Evolutionary conservation across 2,113 vertebrate genomes (phyloP), one percentile per base, ranked within the genome.

Genomic region (Oryzias curvinotus): DNA sequence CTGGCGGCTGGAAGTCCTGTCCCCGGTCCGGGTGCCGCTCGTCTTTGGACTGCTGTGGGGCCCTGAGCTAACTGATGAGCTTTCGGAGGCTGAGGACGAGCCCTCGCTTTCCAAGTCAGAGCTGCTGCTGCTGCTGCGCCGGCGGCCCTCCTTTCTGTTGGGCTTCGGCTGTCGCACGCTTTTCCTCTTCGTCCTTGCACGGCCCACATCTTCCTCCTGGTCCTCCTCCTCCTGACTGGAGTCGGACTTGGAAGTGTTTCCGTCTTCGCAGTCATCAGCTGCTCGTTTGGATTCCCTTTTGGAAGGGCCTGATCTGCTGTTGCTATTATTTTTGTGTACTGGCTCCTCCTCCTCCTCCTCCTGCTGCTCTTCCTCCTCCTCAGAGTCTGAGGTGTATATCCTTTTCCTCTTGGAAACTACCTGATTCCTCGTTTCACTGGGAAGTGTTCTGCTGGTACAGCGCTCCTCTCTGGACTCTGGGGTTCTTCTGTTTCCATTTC

Each of bases 41-140:
- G 74, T 85, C 88, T 90, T 90, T 82, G 86, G 86, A 87, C 81
- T 87, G 82, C 87, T 89, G 71, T 49, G 70, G 68, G 91, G 87
- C 75, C 86, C 85, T 71, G 89, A 90, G 85, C 89, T 89, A 74
- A 78, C 77, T 60, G 57, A 61, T 10, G 80, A 88, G 60, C 69
- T 77, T 73, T 83, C 84, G 17, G 85, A 87, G 72, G 68, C 77
- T 14, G 86, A 75, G 42, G 82, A 86, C 0, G 68, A 78, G 47
- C 74, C 75, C 26, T 85, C 54, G 21, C 86, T 91, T 44, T 88
- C 87, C 0, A 84, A 90, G 68, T 77, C 65, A 0, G 87, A 83
- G 42, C 65, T 82, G 57, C 61, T 57, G 55, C 72, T 73, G 58
- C 78, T 90, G 77, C 10, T 8, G 8, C 8, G 36, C 36, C 10